Conservation (phyloP, 1,140 invertebrate species). For the Hydropsyche tenuis region DNA sequence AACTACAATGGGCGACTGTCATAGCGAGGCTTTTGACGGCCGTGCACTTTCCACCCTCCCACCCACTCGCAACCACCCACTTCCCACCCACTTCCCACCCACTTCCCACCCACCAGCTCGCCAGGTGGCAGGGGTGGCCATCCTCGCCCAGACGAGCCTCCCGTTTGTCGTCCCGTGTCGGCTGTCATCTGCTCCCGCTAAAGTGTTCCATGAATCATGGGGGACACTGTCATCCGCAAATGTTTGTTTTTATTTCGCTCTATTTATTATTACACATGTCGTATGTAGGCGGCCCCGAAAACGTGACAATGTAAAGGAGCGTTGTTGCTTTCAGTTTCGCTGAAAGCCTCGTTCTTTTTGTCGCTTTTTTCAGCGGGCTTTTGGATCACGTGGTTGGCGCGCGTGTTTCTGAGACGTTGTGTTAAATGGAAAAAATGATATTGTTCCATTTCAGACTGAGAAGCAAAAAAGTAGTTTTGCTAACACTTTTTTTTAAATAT, state of each 20-base stretch:
- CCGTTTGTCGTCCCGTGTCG: background rate
- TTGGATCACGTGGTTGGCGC: too few species aligned
- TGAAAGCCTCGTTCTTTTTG: background rate
- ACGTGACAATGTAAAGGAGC: slow-evolving; percentile 30
- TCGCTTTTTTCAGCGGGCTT: background rate
- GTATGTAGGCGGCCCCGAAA: slow-evolving; percentile 13
- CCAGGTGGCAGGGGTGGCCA: too few species aligned
- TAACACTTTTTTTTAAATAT: too few species aligned
- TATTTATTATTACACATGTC: slow-evolving; percentile 40
- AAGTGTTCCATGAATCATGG: slow-evolving; percentile 41
- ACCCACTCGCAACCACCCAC: slow-evolving; percentile 1
- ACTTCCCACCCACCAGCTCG: background rate
- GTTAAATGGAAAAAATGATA: too few species aligned
- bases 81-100: background rate
- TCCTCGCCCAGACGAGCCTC: background rate
- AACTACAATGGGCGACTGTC: slow-evolving; percentile 44
- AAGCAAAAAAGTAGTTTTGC: too few species aligned
- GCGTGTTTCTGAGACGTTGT: too few species aligned
- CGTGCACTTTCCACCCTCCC: slow-evolving; percentile 10
- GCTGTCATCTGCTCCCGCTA: slow-evolving; percentile 41
- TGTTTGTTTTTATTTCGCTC: slow-evolving; percentile 45
- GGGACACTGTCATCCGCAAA: slow-evolving; percentile 36
- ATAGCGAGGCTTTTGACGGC: slow-evolving; percentile 44
- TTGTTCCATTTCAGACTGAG: too few species aligned
- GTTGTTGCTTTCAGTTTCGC: background rate